Evolutionary conservation across 2,888 invertebrate genomes (phyloP), one percentile per base, ranked within the genome.

Genomic region (Eupithecia subumbrata): DNA sequence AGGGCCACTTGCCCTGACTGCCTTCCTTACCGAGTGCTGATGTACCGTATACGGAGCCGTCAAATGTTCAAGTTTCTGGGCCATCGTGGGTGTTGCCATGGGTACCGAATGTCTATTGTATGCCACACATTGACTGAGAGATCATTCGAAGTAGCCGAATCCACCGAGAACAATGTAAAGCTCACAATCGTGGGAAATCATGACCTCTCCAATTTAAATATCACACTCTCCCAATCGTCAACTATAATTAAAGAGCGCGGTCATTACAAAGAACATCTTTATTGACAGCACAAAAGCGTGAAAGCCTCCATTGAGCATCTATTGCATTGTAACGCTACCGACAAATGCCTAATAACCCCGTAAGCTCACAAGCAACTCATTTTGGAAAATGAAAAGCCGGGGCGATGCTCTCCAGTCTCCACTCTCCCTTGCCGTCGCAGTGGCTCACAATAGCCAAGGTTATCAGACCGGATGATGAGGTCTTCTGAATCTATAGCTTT

Each of bases 401-500:
- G 69, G 56, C 77, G 86, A 90, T 89, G 88, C 87, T 86, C 86
- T 87, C 87, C 84, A 87, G 88, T 89, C 89, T 89, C 87, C 84
- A 87, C 88, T 89, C 89, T 89, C 88, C 90, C 88, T 89, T 88
- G 90, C 91, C 90, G 90, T 90, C 87, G 85, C 85, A 85, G 87
- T 84, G 89, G 86, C 84, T 86, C 88, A 93, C 92, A 93, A 92
- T 92, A 87, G 90, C 86, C 88, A 90, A 91, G 92, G 89, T 94
- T 92, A 93, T 93, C 93, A 93, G 94, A 94, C 92, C 94, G 93
- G 83, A 91, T 92, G 92, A 93, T 92, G 92, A 90, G 88, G 90
- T 89, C 88, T 91, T 89, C 89, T 88, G 88, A 89, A 90, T 90
- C 88, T 85, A 85, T 86, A 87, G 91, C 93, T 94, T 94, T 94